Percentiles rank a stretch among this genome's conserved stretches.
Evolutionary conservation across 2,888 invertebrate species (phyloP).

Genomic region (Icerya purchasi): DNA sequence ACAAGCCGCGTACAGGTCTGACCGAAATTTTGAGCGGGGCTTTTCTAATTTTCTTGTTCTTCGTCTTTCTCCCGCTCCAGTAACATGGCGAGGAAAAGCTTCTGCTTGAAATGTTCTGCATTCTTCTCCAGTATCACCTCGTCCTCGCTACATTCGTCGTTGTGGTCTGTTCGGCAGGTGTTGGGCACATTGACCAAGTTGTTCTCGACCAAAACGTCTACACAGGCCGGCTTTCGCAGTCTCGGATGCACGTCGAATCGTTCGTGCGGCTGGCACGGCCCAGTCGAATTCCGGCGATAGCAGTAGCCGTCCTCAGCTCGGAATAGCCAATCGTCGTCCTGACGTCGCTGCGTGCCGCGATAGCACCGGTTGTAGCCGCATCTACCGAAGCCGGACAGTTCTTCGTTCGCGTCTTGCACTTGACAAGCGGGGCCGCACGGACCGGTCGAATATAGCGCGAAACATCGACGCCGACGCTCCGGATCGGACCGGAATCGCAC

Average conservation of each 20-base stretch:
- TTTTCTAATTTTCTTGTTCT: too few relatives aligned
- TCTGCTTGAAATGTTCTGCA: not conserved
- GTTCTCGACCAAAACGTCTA: not conserved
- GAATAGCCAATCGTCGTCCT: not conserved
- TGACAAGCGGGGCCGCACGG: not conserved
- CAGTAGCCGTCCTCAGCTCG: not conserved
- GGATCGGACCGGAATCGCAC: not conserved
- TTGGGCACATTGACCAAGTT: not conserved
- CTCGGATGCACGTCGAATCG: not conserved
- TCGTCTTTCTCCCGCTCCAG: not conserved
- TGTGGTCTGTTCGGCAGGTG: not conserved
- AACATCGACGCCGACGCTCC: not conserved
- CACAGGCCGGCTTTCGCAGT: not conserved
- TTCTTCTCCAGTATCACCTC: not conserved
- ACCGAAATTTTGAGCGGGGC: too few relatives aligned
- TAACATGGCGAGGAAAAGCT: not conserved
- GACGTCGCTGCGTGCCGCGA: not conserved
- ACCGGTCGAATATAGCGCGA: not conserved
- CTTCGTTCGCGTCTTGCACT: not conserved
- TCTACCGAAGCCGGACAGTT: not conserved
- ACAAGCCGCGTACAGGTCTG: too few relatives aligned
- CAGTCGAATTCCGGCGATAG: not conserved
- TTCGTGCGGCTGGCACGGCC: not conserved
- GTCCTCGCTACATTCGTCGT: not conserved
- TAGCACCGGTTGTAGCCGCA: not conserved